phyloP scores from a whole-genome alignment of 2,888 invertebrate species.

The Nomada ferruginata region DNA sequence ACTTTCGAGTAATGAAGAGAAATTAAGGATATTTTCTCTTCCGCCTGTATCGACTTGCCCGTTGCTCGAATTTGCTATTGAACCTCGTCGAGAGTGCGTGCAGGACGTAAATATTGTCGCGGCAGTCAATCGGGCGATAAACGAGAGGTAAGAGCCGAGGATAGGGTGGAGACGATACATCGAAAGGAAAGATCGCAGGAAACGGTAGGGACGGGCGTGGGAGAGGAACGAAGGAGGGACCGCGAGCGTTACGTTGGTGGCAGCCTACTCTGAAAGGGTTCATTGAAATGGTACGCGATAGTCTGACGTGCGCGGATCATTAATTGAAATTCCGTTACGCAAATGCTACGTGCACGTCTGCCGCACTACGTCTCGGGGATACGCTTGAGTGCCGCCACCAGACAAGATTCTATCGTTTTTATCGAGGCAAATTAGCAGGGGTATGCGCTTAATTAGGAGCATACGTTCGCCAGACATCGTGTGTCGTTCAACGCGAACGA shows the following conservation, averaged over 20 bases:
- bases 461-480: constrained; percentile 24
- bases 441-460: constrained; percentile 60
- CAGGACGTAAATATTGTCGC: neutral
- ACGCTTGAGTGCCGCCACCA: constrained; percentile 21
- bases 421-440: constrained; percentile 55
- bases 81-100: no score
- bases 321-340: constrained; percentile 71
- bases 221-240: constrained; percentile 38
- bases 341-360: constrained; percentile 44
- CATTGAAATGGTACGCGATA: constrained; percentile 64
- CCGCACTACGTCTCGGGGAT: constrained; percentile 15
- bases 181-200: constrained; percentile 11
- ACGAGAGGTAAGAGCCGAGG: neutral
- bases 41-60: no score
- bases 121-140: neutral
- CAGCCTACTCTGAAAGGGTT: constrained; percentile 59
- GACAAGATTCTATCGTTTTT: constrained; percentile 63
- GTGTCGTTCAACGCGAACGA: constrained; percentile 34
- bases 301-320: constrained; percentile 63
- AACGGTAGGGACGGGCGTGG: neutral
- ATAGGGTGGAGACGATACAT: neutral
- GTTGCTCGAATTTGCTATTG: no score
- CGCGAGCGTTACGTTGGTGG: constrained; percentile 54
- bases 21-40: no score
- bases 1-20: neutral